These are phyloP conservation scores for Pseudochaenichthys georgianus DNA, from an alignment of 2,797 vertebrate species.

Conservation along the genomic window DNA sequence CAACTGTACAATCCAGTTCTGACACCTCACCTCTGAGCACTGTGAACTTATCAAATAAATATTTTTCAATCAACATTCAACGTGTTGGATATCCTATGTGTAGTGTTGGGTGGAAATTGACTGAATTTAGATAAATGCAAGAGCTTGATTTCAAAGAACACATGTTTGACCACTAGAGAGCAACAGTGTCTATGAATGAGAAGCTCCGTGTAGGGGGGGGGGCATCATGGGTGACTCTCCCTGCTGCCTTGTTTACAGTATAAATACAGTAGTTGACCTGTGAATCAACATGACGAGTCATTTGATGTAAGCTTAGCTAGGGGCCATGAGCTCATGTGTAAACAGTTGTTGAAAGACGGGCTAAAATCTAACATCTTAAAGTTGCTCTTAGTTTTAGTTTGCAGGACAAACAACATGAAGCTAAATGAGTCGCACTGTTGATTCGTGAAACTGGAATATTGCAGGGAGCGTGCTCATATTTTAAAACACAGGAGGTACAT, in stretches of 20 bases:
- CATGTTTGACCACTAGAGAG: slow-evolving; percentile 66
- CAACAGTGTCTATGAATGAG: not conserved
- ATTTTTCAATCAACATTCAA: slow-evolving; percentile 40
- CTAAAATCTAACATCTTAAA: slow-evolving; percentile 32
- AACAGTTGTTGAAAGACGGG: slow-evolving; percentile 43
- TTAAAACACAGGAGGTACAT: not conserved
- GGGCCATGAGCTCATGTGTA: slow-evolving; percentile 46
- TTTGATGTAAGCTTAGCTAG: slow-evolving; percentile 42
- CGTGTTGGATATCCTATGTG: not conserved
- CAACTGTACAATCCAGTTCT: slow-evolving; percentile 58
- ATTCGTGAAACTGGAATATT: slow-evolving; percentile 18
- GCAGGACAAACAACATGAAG: slow-evolving; percentile 45
- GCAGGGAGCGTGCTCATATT: not conserved
- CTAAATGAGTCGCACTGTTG: slow-evolving; percentile 52
- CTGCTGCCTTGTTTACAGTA: slow-evolving; percentile 61
- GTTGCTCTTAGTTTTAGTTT: slow-evolving; percentile 47
- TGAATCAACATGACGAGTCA: slow-evolving; percentile 44
- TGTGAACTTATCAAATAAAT: slow-evolving; percentile 67
- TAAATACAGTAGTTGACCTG: slow-evolving; percentile 46
- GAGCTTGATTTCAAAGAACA: not conserved
- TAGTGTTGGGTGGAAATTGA: not conserved
- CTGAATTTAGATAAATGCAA: too few relatives aligned
- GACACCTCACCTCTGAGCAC: slow-evolving; percentile 64
- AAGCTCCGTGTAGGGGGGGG: not conserved
- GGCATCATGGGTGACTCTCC: slow-evolving; percentile 10